Base-by-base conservation (phyloP, 2,797 vertebrate species). In the Aldrovandia affinis region DNA sequence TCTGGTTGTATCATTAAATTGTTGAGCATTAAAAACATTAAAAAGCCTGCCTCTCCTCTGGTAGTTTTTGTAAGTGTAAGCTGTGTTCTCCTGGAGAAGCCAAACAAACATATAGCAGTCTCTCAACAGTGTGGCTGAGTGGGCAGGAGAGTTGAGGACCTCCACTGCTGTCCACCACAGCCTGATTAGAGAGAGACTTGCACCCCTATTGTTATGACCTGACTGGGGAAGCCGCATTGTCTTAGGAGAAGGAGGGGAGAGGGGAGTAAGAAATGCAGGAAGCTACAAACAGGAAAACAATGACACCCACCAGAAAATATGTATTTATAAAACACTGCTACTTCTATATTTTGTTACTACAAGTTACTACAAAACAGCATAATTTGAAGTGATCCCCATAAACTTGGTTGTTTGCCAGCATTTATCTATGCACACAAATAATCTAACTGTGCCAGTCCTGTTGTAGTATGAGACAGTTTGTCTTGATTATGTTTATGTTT, bases 251-350 rank as follows among this genome's bases (percentile, higher is more conserved):
- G 80, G 52, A 57, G 50, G 28, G 84, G 82, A 20, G 25, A n/a
- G 91, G 93, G 90, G 85, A 90, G 91, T 94, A 92, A 96, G 95
- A 97, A 97, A 96, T 94, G 95, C 94, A 96, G 96, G 95, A 97
- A 96, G 95, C 93, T 92, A 85, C 78, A 78, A 88, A 77, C 82
- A 59, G 61, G 90, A 73, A 80, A 42, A 36, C 65, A 90, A 88
- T 87, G 89, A 87, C 59, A 78, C 18, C 22, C 61, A 75, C 7
- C 39, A 77, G 42, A 77, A 44, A 47, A 77, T 44, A 44, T 77
- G 25, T 44, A 22, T 36, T 77, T 44, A 44, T 44, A 42, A 75
- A 75, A 44, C 18, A n/a, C 73, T 77, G 36, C 22, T 47, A 42
- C 8, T 77, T 77, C 3, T 44, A 47, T 77, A 47, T 80, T 70